phyloP scores from a whole-genome alignment of 2,113 vertebrate genomes.

The Picathartes gymnocephalus region DNA sequence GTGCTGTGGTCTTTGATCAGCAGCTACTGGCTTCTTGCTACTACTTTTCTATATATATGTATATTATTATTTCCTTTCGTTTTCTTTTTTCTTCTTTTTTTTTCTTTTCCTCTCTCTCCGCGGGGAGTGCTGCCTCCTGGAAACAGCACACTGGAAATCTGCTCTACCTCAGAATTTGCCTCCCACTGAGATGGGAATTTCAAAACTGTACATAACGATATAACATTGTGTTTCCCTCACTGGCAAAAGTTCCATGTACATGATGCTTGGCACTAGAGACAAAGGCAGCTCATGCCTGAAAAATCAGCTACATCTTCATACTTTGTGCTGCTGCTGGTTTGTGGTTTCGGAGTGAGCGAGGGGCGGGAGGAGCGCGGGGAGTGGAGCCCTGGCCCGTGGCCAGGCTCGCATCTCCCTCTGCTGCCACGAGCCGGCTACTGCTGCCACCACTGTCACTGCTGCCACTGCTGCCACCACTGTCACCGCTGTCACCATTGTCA shows the following conservation, averaged over 20 bases:
- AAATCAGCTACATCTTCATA: neutral
- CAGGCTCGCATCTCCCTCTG: slow-evolving; percentile 21
- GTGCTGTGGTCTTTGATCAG: neutral
- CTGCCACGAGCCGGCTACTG: neutral
- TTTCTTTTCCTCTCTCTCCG: fast-evolving
- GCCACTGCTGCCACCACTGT: no score
- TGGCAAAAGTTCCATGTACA: neutral
- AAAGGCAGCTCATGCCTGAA: neutral
- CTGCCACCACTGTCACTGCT: fast-evolving
- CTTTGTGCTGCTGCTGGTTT: fast-evolving
- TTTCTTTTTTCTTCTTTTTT: fast-evolving
- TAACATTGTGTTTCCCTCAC: neutral
- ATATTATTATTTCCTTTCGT: fast-evolving
- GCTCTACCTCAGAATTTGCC: neutral
- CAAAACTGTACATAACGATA: no score
- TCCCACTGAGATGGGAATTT: neutral
- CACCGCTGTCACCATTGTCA: neutral
- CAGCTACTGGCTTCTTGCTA: neutral
- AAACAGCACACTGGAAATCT: neutral
- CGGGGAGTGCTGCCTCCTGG: neutral
- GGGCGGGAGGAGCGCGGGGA: neutral
- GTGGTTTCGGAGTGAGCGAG: fast-evolving
- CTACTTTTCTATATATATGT: neutral
- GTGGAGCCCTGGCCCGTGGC: neutral
- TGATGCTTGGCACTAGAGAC: neutral